These are phyloP conservation scores for Elgaria multicarinata DNA, from an alignment of 2,113 vertebrate species.

Conservation along the genomic window DNA sequence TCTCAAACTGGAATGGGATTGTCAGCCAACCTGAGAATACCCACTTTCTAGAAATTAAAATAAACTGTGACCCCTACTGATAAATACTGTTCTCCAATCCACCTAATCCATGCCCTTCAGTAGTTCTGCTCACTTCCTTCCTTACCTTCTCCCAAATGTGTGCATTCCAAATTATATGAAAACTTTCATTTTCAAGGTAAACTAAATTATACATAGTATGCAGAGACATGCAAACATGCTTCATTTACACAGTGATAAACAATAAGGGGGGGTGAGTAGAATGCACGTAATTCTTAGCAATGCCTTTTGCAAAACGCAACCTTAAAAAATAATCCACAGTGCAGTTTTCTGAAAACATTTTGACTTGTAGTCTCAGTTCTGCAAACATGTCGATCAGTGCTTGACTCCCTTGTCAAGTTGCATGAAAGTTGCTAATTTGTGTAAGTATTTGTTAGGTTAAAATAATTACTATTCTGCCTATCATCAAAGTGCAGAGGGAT, in stretches of 20 bases:
- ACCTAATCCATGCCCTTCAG: neutral
- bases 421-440: neutral
- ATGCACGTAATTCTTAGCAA: too few relatives aligned
- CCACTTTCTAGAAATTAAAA: neutral
- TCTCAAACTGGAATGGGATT: neutral
- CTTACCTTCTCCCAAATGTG: neutral
- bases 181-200: neutral
- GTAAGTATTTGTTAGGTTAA: neutral
- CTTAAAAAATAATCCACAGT: conserved; percentile 8
- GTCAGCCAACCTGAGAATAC: neutral
- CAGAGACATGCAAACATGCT: neutral
- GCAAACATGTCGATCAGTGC: neutral
- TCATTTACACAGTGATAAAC: neutral
- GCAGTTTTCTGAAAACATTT: conserved; percentile 18
- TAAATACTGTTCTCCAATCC: neutral
- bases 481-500: neutral
- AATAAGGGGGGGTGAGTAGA: neutral
- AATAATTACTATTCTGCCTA: neutral
- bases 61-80: too few relatives aligned
- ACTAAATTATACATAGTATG: neutral
- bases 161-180: neutral
- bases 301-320: neutral
- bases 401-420: neutral
- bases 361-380: rapidly evolving
- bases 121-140: neutral